Evolutionary conservation across 1,140 invertebrate genomes (phyloP).

Genomic region (Neomicropteryx cornuta): DNA sequence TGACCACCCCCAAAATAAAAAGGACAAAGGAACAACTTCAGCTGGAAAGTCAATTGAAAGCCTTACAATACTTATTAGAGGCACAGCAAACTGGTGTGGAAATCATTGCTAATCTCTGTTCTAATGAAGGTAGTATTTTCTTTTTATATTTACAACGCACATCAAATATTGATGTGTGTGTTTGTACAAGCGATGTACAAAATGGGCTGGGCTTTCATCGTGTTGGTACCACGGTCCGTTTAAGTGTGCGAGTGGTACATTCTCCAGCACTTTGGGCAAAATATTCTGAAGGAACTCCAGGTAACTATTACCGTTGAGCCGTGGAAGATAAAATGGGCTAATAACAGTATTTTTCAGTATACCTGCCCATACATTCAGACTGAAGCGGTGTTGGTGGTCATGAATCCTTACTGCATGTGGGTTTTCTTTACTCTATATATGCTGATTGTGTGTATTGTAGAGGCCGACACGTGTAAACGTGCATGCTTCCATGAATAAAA

Average conservation of each 20-base stretch:
- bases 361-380: not conserved
- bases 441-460: conserved; percentile 1
- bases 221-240: not conserved
- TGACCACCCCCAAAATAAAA: conserved; percentile 19
- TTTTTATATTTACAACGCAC: too few species aligned
- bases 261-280: not conserved
- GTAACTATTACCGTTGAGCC: too few species aligned
- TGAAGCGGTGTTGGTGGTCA: not conserved
- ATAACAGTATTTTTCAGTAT: too few species aligned
- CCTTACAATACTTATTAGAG: conserved; percentile 39
- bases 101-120: conserved; percentile 59
- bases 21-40: conserved; percentile 24
- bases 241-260: not conserved
- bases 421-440: not conserved
- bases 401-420: not conserved
- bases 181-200: not conserved
- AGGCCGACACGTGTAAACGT: not conserved
- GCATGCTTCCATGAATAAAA: not conserved
- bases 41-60: conserved; percentile 32
- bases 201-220: not conserved
- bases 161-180: too few species aligned
- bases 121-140: conserved; percentile 46
- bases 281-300: not conserved
- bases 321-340: too few species aligned
- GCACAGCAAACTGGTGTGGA: conserved; percentile 56